phyloP scores from a whole-genome alignment of 2,113 vertebrate species.

The Phocoena phocoena region DNA sequence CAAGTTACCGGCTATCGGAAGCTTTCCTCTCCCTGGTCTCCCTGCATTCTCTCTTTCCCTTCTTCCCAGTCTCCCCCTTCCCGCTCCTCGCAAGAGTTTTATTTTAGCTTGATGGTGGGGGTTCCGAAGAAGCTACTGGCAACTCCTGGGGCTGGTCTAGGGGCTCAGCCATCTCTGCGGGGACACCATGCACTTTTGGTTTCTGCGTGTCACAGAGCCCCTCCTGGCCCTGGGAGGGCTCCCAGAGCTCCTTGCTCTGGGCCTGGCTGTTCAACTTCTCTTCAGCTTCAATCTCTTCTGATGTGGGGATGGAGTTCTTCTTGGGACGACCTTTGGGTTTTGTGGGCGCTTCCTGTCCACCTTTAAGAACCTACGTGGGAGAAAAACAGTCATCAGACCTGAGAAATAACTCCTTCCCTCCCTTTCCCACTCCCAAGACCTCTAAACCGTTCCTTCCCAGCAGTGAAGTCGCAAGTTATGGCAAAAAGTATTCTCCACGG shows the following conservation, averaged over 20 bases:
- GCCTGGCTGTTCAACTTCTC: constrained; percentile 90
- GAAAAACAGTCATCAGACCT: background rate
- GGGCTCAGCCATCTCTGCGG: constrained; percentile 70
- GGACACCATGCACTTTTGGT: constrained; percentile 74
- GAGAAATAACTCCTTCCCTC: background rate
- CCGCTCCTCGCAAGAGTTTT: background rate
- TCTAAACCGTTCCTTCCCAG: background rate
- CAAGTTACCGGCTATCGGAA: background rate
- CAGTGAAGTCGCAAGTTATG: background rate
- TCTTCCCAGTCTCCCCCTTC: background rate
- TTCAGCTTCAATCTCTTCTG: constrained; percentile 97
- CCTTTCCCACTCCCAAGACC: background rate
- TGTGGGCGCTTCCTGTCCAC: constrained; percentile 97
- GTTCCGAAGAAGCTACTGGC: constrained; percentile 63
- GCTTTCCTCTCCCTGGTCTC: constrained; percentile 43
- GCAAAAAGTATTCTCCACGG: background rate
- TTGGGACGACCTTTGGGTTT: constrained; percentile 99
- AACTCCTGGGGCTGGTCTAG: constrained; percentile 69
- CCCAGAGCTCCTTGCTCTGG: constrained; percentile 65
- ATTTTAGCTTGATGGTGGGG: constrained; percentile 81
- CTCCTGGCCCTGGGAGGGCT: constrained; percentile 58
- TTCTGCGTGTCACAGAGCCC: constrained; percentile 68
- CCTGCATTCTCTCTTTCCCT: constrained; percentile 15
- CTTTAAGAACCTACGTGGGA: constrained; percentile 93
- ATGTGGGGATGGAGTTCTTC: constrained; percentile 99